Conservation (phyloP, 2,113 vertebrate genomes). For the Zosterops hypoxanthus region DNA sequence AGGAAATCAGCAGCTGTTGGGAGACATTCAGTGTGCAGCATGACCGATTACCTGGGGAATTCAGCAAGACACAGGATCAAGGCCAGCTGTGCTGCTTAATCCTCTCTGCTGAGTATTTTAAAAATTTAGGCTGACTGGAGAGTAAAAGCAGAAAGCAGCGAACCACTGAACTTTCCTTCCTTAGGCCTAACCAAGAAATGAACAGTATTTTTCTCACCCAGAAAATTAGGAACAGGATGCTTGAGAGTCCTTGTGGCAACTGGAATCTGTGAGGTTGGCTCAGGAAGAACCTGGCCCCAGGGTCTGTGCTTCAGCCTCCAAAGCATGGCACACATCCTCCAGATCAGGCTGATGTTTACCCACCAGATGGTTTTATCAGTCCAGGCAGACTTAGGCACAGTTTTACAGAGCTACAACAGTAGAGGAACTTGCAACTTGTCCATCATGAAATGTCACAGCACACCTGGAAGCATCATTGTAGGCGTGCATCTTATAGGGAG, state of each 20-base stretch:
- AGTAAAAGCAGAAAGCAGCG: not conserved
- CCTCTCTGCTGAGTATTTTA: not conserved
- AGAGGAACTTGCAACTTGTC: not conserved
- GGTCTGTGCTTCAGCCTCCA: not conserved
- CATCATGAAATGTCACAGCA: not conserved
- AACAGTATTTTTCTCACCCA: not conserved
- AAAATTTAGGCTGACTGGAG: not conserved
- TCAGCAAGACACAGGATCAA: slow-evolving; percentile 20
- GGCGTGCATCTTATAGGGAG: fast-evolving
- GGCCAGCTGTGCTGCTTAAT: slow-evolving; percentile 36
- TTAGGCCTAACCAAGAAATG: not conserved
- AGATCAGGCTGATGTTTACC: not conserved
- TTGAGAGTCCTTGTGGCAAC: not conserved
- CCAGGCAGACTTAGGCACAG: not conserved
- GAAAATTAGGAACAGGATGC: not conserved
- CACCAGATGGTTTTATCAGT: not conserved
- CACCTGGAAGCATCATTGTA: not conserved
- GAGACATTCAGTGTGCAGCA: not conserved
- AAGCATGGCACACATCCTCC: not conserved
- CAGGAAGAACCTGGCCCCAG: not conserved
- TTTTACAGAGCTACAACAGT: not conserved
- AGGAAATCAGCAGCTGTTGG: slow-evolving; percentile 45
- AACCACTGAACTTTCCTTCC: not conserved
- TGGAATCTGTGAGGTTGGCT: not conserved
- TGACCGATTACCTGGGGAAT: slow-evolving; percentile 15